phyloP scores from a whole-genome alignment of 1,140 invertebrate species.

The Vanessa tameamea region DNA sequence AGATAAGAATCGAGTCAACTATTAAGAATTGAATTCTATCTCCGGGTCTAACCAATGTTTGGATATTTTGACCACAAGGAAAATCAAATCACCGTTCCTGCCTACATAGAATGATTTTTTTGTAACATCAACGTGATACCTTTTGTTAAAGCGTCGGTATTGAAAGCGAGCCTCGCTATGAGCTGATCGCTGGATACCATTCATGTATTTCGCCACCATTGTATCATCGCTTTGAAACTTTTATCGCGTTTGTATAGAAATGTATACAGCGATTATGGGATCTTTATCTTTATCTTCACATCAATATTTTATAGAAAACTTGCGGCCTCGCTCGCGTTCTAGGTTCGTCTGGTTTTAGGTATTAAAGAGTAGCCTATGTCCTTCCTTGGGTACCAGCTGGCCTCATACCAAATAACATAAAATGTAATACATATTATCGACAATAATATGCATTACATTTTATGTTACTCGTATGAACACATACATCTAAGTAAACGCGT shows the following conservation, averaged over 20 bases:
- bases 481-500: too few relatives aligned
- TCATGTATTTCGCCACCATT: constrained; percentile 60
- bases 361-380: too few relatives aligned
- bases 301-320: background rate
- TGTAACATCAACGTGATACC: constrained; percentile 1
- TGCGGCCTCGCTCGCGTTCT: too few relatives aligned
- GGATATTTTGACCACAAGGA: constrained; percentile 54
- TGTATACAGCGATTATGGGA: constrained; percentile 41
- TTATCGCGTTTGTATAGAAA: constrained; percentile 49
- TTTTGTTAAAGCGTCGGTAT: constrained; percentile 29
- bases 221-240: constrained; percentile 42
- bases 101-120: constrained; percentile 2
- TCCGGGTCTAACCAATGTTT: constrained; percentile 44
- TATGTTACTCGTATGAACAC: too few relatives aligned
- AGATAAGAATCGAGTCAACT: constrained; percentile 36
- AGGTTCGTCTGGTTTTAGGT: too few relatives aligned
- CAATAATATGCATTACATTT: too few relatives aligned
- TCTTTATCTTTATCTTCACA: constrained; percentile 32
- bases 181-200: constrained; percentile 60
- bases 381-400: too few relatives aligned
- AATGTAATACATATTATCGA: too few relatives aligned
- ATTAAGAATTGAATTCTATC: constrained; percentile 17
- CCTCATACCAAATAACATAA: too few relatives aligned
- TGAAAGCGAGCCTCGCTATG: constrained; percentile 35
- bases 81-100: constrained; percentile 20